Conservation (phyloP, 2,888 invertebrate genomes). For the Drosophila monieri region DNA sequence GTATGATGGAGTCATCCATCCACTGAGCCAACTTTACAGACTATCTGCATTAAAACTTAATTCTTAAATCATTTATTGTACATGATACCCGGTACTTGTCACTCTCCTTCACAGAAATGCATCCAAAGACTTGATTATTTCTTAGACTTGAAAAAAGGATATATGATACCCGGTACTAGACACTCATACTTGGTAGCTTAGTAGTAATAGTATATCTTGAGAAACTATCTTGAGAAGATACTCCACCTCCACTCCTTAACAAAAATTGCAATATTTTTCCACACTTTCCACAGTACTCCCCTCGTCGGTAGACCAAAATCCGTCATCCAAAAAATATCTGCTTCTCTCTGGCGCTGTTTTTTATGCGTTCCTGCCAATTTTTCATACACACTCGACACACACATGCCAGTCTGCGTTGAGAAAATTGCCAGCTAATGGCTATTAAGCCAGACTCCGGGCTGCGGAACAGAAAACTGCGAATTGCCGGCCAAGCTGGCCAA, state of each 20-base stretch:
- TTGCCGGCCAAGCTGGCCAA: conserved; percentile 20
- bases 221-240: too few species aligned
- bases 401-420: conserved; percentile 34
- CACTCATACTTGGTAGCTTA: too few species aligned
- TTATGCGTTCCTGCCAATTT: conserved; percentile 62
- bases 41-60: too few species aligned
- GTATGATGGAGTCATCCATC: neutral
- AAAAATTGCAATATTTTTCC: too few species aligned
- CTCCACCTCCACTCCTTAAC: too few species aligned
- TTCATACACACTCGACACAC: conserved; percentile 47
- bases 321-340: conserved; percentile 5
- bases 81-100: neutral
- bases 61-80: too few species aligned
- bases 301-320: conserved; percentile 1
- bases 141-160: too few species aligned
- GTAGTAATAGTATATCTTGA: too few species aligned
- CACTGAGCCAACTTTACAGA: too few species aligned
- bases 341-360: conserved; percentile 33
- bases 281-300: conserved; percentile 11
- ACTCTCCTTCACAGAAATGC: too few species aligned
- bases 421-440: conserved; percentile 72
- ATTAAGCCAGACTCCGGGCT: conserved; percentile 61
- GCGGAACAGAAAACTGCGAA: conserved; percentile 4
- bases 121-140: too few species aligned
- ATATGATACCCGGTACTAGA: too few species aligned